A percentile compares a stretch with the other conserved stretches of the same genome.
Evolutionary conservation across 1,140 invertebrate genomes (phyloP).

Genomic region (Rhagoletis zephyria): DNA sequence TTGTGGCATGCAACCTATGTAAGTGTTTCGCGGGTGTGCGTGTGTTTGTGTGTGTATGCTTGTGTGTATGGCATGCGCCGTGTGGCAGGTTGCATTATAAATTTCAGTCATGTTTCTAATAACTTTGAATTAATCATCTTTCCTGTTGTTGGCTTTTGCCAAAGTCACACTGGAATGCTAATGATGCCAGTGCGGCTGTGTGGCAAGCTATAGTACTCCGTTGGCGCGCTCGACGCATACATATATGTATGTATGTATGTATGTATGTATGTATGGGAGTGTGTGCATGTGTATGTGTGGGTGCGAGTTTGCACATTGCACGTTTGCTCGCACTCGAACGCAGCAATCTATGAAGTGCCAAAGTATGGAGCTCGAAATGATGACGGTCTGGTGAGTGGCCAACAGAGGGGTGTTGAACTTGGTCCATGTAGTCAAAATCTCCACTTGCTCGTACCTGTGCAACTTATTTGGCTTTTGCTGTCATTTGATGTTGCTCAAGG

Average conservation of each 20-base stretch:
- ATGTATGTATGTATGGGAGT: background rate
- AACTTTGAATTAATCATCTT: constrained; percentile 73
- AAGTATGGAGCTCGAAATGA: background rate
- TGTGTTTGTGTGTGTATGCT: background rate
- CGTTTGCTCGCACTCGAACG: background rate
- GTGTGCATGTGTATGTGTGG: background rate
- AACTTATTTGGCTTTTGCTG: background rate
- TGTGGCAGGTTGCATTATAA: constrained; percentile 64
- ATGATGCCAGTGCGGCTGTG: constrained; percentile 34
- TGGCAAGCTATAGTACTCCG: background rate
- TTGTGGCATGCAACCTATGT: constrained; percentile 13
- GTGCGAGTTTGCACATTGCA: background rate
- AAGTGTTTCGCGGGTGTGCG: background rate
- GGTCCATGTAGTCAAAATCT: background rate
- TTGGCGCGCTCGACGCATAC: background rate
- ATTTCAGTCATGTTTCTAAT: constrained; percentile 73
- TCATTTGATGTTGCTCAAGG: background rate
- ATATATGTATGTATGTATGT: background rate
- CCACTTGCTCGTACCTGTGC: background rate
- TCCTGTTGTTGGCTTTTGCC: constrained; percentile 53
- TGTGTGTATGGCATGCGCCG: constrained; percentile 27
- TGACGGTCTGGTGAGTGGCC: no score
- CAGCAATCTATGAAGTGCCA: constrained; percentile 6
- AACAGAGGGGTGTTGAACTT: background rate
- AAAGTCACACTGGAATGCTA: constrained; percentile 53